Evolutionary conservation across 2,797 vertebrate species (phyloP).

Genomic region (Hoplostethus mediterraneus): DNA sequence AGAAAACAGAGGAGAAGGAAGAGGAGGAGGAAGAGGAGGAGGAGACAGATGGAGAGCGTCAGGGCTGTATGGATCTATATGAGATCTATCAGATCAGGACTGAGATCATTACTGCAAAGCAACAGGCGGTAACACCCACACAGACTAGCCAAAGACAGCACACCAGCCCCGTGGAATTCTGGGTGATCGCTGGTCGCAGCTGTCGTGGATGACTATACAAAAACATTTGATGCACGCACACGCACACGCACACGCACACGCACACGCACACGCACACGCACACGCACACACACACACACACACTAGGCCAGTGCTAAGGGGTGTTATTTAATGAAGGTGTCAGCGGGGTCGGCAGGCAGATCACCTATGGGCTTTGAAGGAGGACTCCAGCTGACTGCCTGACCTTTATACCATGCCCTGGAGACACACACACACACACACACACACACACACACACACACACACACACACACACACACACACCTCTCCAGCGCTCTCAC

Average conservation of each 20-base stretch:
- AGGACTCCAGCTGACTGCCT: slow-evolving; percentile 43
- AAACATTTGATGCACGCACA: background rate
- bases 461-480: slow-evolving; percentile 8
- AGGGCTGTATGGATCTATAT: background rate
- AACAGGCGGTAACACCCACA: background rate
- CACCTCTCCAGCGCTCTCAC: background rate
- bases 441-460: slow-evolving; percentile 10
- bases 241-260: background rate
- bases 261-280: background rate
- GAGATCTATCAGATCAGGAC: background rate
- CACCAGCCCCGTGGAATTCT: background rate
- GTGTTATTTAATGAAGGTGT: slow-evolving; percentile 2
- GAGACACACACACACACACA: slow-evolving; percentile 15
- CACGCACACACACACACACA: background rate
- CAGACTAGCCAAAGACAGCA: background rate
- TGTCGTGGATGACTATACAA: background rate
- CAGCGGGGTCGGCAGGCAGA: slow-evolving; percentile 19
- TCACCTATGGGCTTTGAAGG: slow-evolving; percentile 46
- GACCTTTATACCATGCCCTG: slow-evolving; percentile 43
- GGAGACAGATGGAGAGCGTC: background rate
- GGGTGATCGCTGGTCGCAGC: background rate
- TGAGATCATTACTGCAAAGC: background rate
- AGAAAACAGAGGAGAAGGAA: no score
- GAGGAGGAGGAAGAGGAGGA: no score
- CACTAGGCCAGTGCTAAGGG: background rate